Evolutionary conservation across 2,888 invertebrate species (phyloP), one percentile per base, ranked within the genome.

Genomic region (Gari tellinella): DNA sequence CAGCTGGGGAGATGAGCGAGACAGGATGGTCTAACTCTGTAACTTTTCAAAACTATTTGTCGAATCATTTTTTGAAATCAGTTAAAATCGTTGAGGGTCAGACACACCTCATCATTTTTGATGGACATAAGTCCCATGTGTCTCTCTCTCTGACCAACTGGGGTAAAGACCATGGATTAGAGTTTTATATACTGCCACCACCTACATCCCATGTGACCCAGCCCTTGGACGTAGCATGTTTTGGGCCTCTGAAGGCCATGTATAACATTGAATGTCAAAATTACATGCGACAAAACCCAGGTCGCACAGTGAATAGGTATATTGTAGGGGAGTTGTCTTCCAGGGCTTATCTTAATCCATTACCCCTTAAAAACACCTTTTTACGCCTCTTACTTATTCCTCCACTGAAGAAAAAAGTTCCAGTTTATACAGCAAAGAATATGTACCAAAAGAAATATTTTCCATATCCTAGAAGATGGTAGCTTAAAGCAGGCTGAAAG

Each of bases 61-160:
- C 26, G 10, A 60, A 57, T 31, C 63, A 62, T 26, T 66, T 74
- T 37, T 25, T 64, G 1, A 65, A 62, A 41, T 48, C 21, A 68
- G 61, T 61, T 1, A 45, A 23, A 15, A 51, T 23, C 26, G 23
- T 40, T 23, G 56, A 41, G 14, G 37, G 31, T 15, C 60, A 48
- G n/a, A 58, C 17, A 0, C 57, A 51, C 21, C 48, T 63, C 0
- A 58, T 72, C 1, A 63, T 75, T 41, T 63, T 70, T 55, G 75
- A 75, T 72, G 63, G 70, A 1, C 70, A 75, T 19, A 63, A 52
- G 19, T 75, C 70, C 8, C 70, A 66, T 58, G 53, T 75, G 0
- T 58, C 58, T n/a, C 52, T 68, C 14, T 53, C 61, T 12, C 21
- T 72, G 31, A 57, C 25, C 2, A 48, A 72, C 21, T 68, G 67